Evolutionary conservation across 37 sponge, comb jelly and placozoan species (phyloP).

Genomic region (Crambe crambe): DNA sequence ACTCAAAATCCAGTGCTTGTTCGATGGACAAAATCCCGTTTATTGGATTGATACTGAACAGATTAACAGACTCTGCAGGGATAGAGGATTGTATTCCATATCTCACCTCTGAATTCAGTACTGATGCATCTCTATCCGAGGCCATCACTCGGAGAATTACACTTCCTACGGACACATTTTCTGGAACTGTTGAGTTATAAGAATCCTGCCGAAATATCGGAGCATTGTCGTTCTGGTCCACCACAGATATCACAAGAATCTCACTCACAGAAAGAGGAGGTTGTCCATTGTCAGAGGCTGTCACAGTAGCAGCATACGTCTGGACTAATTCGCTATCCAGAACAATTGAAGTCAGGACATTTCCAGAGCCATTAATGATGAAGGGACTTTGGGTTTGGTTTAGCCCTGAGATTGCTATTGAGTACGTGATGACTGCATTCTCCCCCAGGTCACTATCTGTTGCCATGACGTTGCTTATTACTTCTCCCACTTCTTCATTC

Average conservation of each 20-base stretch:
- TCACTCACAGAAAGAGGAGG: constrained; percentile 4
- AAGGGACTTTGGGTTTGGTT: not conserved
- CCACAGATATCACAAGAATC: constrained; percentile 1
- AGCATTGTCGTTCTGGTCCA: constrained; percentile 76
- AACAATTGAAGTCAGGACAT: not conserved
- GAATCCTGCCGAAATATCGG: constrained; percentile 46
- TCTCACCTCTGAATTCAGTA: constrained; percentile 22
- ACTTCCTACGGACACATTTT: not conserved
- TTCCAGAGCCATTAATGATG: constrained; percentile 10
- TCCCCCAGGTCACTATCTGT: constrained; percentile 40
- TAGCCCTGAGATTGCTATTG: not conserved
- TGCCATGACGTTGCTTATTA: constrained; percentile 10
- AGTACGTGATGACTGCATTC: constrained; percentile 18
- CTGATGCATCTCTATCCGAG: constrained; percentile 36
- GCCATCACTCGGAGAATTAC: constrained; percentile 11
- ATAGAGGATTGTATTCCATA: constrained; percentile 21
- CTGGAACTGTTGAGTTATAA: constrained; percentile 14
- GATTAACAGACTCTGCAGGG: constrained; percentile 1
- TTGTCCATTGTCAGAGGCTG: constrained; percentile 48
- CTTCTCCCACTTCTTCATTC: not conserved
- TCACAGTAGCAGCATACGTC: constrained; percentile 7
- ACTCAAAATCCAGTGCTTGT: constrained; percentile 57
- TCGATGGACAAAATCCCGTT: constrained; percentile 21
- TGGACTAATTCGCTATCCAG: constrained; percentile 40
- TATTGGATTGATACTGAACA: constrained; percentile 4